These are phyloP conservation scores for Hydrozoanthus gracilis DNA, from an alignment of 92 coral and sea anemone genomes.

Conservation along the genomic window DNA sequence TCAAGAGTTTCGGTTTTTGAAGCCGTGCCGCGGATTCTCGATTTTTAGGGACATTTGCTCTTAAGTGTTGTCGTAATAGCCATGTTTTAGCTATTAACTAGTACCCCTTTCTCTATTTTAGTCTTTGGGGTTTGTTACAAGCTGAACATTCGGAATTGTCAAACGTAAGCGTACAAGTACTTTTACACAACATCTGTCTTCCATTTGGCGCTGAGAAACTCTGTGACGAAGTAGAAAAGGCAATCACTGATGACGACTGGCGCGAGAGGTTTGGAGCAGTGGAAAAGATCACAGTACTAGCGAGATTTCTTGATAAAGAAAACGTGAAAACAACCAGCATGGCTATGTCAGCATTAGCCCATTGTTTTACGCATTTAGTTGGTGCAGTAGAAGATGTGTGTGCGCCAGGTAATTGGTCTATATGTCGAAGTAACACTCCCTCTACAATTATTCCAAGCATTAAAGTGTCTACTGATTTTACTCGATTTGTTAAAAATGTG, in stretches of 20 bases:
- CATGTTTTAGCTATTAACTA: not conserved
- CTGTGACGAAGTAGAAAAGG: slow-evolving; percentile 91
- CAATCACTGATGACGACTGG: slow-evolving; percentile 94
- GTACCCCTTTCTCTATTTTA: slow-evolving; percentile 7
- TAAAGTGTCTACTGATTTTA: too few species aligned
- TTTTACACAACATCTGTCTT: slow-evolving; percentile 91
- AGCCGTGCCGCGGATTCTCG: too few species aligned
- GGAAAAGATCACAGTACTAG: slow-evolving; percentile 87
- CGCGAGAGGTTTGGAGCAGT: slow-evolving; percentile 89
- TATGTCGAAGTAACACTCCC: too few species aligned
- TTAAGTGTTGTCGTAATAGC: not conserved
- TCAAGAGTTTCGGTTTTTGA: too few species aligned
- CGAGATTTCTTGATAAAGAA: slow-evolving; percentile 90
- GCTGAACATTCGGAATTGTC: slow-evolving; percentile 95
- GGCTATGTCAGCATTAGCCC: slow-evolving; percentile 95
- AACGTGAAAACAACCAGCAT: slow-evolving; percentile 82
- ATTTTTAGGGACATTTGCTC: too few species aligned
- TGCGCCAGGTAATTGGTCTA: slow-evolving; percentile 57
- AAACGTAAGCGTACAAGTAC: slow-evolving; percentile 82
- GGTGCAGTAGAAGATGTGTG: slow-evolving; percentile 99
- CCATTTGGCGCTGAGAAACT: slow-evolving; percentile 96
- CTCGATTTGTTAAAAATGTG: too few species aligned
- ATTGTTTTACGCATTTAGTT: slow-evolving; percentile 90
- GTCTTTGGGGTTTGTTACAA: slow-evolving; percentile 90
- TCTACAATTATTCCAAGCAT: too few species aligned